Conservation (phyloP, 2,888 invertebrate genomes). For the Diaprepes abbreviatus region DNA sequence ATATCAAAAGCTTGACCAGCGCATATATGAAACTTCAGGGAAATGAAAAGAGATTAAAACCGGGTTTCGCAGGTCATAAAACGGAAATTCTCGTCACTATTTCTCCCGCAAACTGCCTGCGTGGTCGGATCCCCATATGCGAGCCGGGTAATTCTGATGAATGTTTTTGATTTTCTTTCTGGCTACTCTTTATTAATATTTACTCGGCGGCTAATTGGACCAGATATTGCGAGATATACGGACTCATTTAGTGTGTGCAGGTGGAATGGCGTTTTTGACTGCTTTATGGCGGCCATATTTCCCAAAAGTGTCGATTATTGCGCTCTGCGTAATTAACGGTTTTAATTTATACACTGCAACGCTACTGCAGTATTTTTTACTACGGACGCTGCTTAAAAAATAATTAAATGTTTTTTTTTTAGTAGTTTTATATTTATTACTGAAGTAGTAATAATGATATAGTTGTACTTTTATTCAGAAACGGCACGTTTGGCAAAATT, state of each 20-base stretch:
- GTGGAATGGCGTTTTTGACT: constrained; percentile 49
- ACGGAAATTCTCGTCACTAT: constrained; percentile 66
- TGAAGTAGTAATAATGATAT: too few species aligned
- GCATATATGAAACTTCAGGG: constrained; percentile 31
- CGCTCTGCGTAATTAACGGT: constrained; percentile 27
- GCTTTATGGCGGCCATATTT: constrained; percentile 46
- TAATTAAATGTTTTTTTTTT: not conserved
- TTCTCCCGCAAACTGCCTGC: constrained; percentile 62
- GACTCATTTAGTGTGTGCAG: constrained; percentile 43
- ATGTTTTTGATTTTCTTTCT: constrained; percentile 65
- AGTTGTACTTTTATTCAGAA: too few species aligned
- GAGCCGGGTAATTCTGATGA: constrained; percentile 65
- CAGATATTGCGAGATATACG: constrained; percentile 53
- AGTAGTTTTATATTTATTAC: too few species aligned
- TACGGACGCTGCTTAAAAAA: not conserved
- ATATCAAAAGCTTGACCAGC: constrained; percentile 25
- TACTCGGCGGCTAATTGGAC: constrained; percentile 50
- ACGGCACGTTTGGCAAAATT: too few species aligned
- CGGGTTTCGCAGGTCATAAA: constrained; percentile 43
- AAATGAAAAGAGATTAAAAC: constrained; percentile 50
- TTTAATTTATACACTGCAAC: constrained; percentile 33
- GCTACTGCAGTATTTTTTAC: constrained; percentile 13
- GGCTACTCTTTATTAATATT: constrained; percentile 53
- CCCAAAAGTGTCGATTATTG: constrained; percentile 31
- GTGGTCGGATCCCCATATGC: constrained; percentile 63